These are phyloP conservation scores for Parnassius glacialis DNA, from an alignment of 2,888 invertebrate genomes.

Conservation along the genomic window DNA sequence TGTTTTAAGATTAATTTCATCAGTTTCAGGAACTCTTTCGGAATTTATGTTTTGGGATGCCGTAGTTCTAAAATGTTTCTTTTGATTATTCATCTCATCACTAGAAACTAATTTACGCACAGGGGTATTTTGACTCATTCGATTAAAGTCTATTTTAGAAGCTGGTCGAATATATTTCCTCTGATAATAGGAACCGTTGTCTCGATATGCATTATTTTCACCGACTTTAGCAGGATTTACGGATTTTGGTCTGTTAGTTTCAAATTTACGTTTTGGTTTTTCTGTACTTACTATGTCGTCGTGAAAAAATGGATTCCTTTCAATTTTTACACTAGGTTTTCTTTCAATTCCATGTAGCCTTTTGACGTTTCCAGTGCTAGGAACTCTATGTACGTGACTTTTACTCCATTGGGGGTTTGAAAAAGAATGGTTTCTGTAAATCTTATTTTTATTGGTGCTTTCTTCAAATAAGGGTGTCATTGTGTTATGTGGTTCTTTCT, in stretches of 20 bases:
- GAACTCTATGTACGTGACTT: conserved; percentile 43
- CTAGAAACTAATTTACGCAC: background rate
- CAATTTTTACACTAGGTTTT: conserved; percentile 21
- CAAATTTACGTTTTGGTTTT: background rate
- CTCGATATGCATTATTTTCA: background rate
- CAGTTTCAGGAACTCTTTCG: background rate
- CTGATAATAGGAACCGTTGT: background rate
- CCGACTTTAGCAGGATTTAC: background rate
- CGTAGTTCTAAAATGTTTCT: background rate
- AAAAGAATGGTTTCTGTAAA: conserved; percentile 49
- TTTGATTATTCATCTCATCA: background rate
- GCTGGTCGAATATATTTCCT: background rate
- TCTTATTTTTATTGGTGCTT: conserved; percentile 33
- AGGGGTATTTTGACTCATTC: background rate
- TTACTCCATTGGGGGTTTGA: conserved; percentile 39
- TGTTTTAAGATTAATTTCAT: background rate
- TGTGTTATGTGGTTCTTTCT: conserved; percentile 41
- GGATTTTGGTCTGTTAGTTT: background rate
- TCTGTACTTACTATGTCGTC: background rate
- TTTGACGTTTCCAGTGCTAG: conserved; percentile 46
- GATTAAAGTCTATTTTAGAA: background rate
- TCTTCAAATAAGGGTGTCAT: conserved; percentile 24
- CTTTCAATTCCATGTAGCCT: conserved; percentile 36
- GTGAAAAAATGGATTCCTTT: conserved; percentile 14
- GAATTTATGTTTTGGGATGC: background rate